These are phyloP conservation scores for Drosophila nigritarsus DNA, from an alignment of 2,888 invertebrate species.

Conservation along the genomic window DNA sequence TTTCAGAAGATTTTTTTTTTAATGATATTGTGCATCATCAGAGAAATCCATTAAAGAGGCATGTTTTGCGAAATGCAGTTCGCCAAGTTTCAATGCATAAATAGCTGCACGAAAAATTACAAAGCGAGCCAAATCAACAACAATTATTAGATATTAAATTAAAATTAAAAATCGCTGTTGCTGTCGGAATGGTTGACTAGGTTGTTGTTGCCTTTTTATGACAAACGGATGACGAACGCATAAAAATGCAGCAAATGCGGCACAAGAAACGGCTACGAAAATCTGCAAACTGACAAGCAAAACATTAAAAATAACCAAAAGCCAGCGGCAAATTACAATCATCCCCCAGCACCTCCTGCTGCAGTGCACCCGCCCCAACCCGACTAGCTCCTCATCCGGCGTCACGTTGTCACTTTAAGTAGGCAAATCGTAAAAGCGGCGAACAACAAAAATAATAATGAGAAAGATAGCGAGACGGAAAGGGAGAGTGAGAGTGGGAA, in stretches of 20 bases:
- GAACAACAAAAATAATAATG: constrained; percentile 26
- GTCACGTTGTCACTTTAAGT: constrained; percentile 78
- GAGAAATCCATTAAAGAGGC: constrained; percentile 70
- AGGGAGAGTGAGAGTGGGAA: constrained; percentile 39
- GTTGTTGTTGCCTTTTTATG: constrained; percentile 68
- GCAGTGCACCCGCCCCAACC: neutral
- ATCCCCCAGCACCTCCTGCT: neutral
- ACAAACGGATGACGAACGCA: constrained; percentile 81
- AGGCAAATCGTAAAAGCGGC: constrained; percentile 73
- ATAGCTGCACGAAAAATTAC: constrained; percentile 57
- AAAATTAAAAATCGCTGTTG: constrained; percentile 68
- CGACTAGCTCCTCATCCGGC: constrained; percentile 37
- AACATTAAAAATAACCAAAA: constrained; percentile 73
- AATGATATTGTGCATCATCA: constrained; percentile 50
- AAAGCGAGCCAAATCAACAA: constrained; percentile 48
- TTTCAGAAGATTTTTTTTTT: constrained; percentile 34
- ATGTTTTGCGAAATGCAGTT: constrained; percentile 57
- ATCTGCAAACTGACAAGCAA: constrained; percentile 41
- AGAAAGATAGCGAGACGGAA: constrained; percentile 43
- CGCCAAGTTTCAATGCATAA: constrained; percentile 65
- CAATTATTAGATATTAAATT: constrained; percentile 80
- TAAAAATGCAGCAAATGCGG: constrained; percentile 74
- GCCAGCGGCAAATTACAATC: constrained; percentile 65
- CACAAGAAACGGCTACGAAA: constrained; percentile 68
- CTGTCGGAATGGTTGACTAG: constrained; percentile 13